phyloP scores from a whole-genome alignment of 2,888 invertebrate species.

The Lasioglossum pauxillum region DNA sequence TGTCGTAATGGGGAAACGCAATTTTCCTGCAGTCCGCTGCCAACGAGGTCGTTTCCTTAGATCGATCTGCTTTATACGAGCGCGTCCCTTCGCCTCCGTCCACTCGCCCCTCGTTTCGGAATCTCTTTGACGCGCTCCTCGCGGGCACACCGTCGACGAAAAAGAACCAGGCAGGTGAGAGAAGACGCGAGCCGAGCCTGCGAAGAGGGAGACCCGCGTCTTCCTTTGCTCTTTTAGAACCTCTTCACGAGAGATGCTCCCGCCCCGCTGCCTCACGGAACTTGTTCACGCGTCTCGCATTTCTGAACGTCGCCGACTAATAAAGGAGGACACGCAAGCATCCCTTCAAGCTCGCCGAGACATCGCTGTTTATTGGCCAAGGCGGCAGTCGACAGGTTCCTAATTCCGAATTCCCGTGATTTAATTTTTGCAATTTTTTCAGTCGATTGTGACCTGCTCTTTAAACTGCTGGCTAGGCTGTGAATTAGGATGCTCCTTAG shows the following conservation, averaged over 20 bases:
- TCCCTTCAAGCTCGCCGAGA: background rate
- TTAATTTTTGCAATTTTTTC: background rate
- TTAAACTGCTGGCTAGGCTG: too few relatives aligned
- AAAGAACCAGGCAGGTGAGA: slow-evolving; percentile 33
- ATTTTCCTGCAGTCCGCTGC: slow-evolving; percentile 69
- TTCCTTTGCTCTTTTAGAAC: slow-evolving; percentile 34
- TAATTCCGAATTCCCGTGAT: background rate
- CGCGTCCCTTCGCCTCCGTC: slow-evolving; percentile 44
- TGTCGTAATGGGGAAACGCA: slow-evolving; percentile 74
- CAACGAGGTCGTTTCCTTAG: slow-evolving; percentile 66
- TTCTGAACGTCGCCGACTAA: background rate
- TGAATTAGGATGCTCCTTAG: too few relatives aligned
- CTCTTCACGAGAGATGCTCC: background rate
- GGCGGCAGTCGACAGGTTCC: background rate
- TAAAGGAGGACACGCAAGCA: background rate
- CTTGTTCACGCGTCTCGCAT: slow-evolving; percentile 3
- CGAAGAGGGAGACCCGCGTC: background rate
- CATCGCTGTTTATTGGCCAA: background rate
- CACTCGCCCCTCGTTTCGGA: slow-evolving; percentile 64
- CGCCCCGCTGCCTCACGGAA: background rate
- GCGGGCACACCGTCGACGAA: slow-evolving; percentile 10
- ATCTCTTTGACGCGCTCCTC: slow-evolving; percentile 68
- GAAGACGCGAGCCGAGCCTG: background rate
- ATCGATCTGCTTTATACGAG: slow-evolving; percentile 63
- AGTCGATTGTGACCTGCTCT: background rate